Conservation (phyloP, 1,140 invertebrate genomes). For the Trichomalopsis sarcophagae region DNA sequence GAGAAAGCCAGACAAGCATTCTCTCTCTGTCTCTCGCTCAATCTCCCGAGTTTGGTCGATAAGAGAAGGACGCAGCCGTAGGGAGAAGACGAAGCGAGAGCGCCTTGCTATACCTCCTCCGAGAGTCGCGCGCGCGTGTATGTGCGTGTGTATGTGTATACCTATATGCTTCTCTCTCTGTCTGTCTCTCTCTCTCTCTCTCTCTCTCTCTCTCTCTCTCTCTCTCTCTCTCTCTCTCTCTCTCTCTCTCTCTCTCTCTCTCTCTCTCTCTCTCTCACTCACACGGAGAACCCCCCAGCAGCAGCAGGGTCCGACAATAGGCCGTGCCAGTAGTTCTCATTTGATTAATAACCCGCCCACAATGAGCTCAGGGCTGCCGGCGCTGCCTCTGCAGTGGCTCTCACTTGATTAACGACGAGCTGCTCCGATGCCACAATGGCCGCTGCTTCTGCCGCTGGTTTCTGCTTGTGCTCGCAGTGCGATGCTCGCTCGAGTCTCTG, state of each 20-base stretch:
- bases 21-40: not conserved
- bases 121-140: not conserved
- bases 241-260: not conserved
- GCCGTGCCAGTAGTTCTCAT: conserved; percentile 69
- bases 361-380: conserved; percentile 55
- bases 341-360: conserved; percentile 71
- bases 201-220: not conserved
- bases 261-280: not conserved
- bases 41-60: conserved; percentile 7
- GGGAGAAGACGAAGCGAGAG: not conserved
- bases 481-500: not conserved
- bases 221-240: not conserved
- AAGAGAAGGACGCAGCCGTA: not conserved
- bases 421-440: conserved; percentile 56
- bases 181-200: not conserved
- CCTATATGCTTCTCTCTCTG: not conserved
- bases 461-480: not conserved
- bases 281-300: not conserved
- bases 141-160: not conserved
- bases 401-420: conserved; percentile 67
- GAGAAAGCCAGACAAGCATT: not conserved
- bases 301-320: conserved; percentile 60
- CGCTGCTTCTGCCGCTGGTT: not conserved
- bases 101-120: not conserved
- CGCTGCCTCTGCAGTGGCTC: conserved; percentile 64